A percentile compares a stretch with the other conserved stretches of the same genome.
phyloP scores from a whole-genome alignment of 2,113 vertebrate species.

The Vulpes lagopus region DNA sequence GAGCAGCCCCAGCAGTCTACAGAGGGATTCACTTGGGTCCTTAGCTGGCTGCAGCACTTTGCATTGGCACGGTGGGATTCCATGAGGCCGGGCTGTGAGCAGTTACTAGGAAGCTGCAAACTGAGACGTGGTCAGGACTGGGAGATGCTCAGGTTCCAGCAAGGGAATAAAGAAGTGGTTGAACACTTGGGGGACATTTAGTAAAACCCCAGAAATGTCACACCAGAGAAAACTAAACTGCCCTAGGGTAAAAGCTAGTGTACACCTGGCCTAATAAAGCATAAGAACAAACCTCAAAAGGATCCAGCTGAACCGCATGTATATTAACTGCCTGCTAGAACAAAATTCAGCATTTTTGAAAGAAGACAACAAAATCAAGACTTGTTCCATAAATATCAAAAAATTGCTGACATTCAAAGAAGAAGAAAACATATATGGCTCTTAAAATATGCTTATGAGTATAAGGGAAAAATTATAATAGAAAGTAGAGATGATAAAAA shows the following conservation, averaged over 20 bases:
- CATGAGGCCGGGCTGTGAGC: neutral
- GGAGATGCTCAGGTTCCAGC: neutral
- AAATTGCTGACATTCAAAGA: neutral
- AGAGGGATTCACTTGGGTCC: neutral
- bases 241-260: neutral
- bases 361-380: neutral
- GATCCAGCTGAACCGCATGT: neutral
- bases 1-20: neutral
- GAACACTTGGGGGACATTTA: neutral
- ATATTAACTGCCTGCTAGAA: neutral
- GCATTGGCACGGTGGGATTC: neutral
- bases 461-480: neutral
- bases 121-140: neutral
- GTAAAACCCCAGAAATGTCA: neutral
- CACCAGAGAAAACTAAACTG: neutral
- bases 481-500: neutral
- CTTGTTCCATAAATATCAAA: neutral
- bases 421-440: neutral
- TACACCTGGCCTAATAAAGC: neutral
- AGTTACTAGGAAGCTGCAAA: neutral
- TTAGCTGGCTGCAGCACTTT: constrained; percentile 28
- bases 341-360: constrained; percentile 17
- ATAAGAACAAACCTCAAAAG: neutral
- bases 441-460: neutral
- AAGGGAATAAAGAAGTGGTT: neutral